Evolutionary conservation across 2,113 vertebrate species (phyloP).

Genomic region (Patagioenas fasciata): DNA sequence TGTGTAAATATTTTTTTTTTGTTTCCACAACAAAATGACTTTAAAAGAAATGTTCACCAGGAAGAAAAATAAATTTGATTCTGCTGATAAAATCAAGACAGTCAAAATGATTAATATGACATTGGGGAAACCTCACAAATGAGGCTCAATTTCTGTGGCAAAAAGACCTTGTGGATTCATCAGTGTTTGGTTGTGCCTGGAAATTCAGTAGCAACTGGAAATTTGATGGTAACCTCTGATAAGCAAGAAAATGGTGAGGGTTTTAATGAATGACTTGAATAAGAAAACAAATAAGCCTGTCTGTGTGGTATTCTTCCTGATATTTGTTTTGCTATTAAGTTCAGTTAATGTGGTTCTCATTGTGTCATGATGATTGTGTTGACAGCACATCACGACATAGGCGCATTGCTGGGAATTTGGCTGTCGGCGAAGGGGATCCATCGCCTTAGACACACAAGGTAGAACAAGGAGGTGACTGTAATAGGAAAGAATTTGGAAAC

Average conservation of each 20-base stretch:
- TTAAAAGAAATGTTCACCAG: slow-evolving; percentile 30
- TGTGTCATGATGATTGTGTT: slow-evolving; percentile 15
- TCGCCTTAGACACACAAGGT: background rate
- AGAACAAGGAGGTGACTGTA: background rate
- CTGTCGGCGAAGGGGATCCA: background rate
- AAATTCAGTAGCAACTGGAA: slow-evolving; percentile 53
- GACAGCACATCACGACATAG: background rate
- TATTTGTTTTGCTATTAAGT: slow-evolving; percentile 54
- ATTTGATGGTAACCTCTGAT: slow-evolving; percentile 62
- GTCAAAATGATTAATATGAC: slow-evolving; percentile 52
- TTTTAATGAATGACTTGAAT: slow-evolving; percentile 52
- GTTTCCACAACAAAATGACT: slow-evolving; percentile 33
- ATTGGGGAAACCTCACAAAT: background rate
- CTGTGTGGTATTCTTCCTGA: background rate
- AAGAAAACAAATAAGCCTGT: slow-evolving; percentile 38
- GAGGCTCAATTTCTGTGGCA: slow-evolving; percentile 38
- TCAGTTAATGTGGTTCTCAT: background rate
- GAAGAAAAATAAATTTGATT: slow-evolving; percentile 3
- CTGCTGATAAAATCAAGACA: slow-evolving; percentile 56
- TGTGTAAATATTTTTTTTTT: slow-evolving; percentile 40
- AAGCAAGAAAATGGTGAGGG: background rate
- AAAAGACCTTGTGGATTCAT: slow-evolving; percentile 34
- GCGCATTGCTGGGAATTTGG: background rate
- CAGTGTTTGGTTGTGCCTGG: slow-evolving; percentile 12
- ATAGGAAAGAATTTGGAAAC: background rate